Evolutionary conservation across 2,888 invertebrate species (phyloP).

Genomic region (Eristalis arbustorum): DNA sequence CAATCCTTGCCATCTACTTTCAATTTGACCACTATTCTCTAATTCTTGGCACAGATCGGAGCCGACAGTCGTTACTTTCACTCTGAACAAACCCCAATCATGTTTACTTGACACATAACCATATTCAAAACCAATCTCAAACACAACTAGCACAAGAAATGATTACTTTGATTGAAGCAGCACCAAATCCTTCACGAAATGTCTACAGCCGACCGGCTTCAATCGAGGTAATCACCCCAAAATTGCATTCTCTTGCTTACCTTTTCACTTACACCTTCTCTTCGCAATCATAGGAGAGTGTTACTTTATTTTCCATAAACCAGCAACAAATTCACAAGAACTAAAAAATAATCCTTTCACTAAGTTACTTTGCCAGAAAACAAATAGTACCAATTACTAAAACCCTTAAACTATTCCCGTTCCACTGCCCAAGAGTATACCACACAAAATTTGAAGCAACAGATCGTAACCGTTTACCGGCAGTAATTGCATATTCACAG

Average conservation of each 20-base stretch:
- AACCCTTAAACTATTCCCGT: background rate
- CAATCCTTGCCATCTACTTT: too few relatives aligned
- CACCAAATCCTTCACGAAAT: background rate
- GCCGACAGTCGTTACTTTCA: too few relatives aligned
- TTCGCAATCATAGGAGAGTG: background rate
- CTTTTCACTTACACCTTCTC: background rate
- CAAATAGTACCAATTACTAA: background rate
- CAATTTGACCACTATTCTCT: too few relatives aligned
- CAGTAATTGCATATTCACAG: constrained; percentile 47
- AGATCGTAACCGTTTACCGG: constrained; percentile 26
- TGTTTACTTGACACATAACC: too few relatives aligned
- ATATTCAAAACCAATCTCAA: too few relatives aligned
- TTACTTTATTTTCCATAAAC: background rate
- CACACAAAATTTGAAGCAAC: constrained; percentile 36
- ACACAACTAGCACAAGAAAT: too few relatives aligned
- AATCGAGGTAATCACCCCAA: background rate
- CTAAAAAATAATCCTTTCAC: background rate
- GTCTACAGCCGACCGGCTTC: too few relatives aligned
- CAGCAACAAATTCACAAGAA: background rate
- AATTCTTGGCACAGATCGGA: too few relatives aligned
- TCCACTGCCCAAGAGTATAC: constrained; percentile 41
- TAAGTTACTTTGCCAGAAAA: background rate
- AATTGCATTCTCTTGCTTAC: background rate
- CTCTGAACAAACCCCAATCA: too few relatives aligned
- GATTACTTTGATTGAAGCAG: too few relatives aligned